A percentile compares a stretch with the other conserved stretches of the same genome.
Conservation (phyloP, 2,888 invertebrate genomes). For the Deroplatys truncata region DNA sequence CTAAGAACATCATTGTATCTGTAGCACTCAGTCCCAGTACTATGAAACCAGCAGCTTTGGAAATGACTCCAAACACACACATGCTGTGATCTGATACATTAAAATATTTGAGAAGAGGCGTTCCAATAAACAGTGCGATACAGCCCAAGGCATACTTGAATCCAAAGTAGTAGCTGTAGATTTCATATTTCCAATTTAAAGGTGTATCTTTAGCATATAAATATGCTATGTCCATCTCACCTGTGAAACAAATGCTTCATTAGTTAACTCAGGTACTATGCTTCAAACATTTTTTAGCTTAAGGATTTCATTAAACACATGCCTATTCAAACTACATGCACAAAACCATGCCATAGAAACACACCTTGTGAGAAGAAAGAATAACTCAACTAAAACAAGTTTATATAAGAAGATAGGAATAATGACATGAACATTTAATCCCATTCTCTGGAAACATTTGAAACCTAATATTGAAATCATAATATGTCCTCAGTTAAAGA, state of each 20-base stretch:
- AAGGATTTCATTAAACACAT: too few relatives aligned
- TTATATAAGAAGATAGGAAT: too few relatives aligned
- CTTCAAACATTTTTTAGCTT: too few relatives aligned
- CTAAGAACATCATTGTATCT: constrained; percentile 40
- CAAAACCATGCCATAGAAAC: too few relatives aligned
- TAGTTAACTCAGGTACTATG: too few relatives aligned
- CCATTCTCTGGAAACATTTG: too few relatives aligned
- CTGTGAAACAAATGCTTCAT: constrained; percentile 34
- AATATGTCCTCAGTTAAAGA: too few relatives aligned
- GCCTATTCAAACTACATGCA: too few relatives aligned
- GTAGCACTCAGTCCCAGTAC: constrained; percentile 40
- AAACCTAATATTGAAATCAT: too few relatives aligned
- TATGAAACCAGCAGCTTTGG: constrained; percentile 40
- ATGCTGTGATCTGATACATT: constrained; percentile 39
- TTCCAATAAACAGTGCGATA: constrained; percentile 34
- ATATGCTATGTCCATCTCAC: constrained; percentile 43
- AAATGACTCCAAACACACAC: constrained; percentile 41
- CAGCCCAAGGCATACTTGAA: constrained; percentile 25
- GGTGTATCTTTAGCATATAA: constrained; percentile 43
- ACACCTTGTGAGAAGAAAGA: too few relatives aligned
- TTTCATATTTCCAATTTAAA: constrained; percentile 40
- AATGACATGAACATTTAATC: too few relatives aligned
- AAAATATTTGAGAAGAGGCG: constrained; percentile 37
- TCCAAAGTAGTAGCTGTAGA: constrained; percentile 38
- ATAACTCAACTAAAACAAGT: too few relatives aligned